Base-by-base conservation (phyloP, 2,888 invertebrate genomes). In the Autographa gamma region DNA sequence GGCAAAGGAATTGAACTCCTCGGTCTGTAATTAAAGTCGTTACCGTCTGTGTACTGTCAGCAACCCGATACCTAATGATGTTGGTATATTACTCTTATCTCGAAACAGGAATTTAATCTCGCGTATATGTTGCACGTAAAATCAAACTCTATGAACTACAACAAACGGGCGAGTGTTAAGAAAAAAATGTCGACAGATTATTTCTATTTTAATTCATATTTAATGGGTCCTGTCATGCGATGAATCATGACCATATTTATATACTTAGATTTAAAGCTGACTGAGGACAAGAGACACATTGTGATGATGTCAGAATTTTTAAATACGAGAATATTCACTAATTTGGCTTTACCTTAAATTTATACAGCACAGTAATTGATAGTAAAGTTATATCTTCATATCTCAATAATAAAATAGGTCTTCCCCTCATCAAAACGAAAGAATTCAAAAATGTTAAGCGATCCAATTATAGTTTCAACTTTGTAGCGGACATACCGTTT, bases 191-290 rank as follows among this genome's bases (percentile, higher is more conserved):
- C 63, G 63, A 71, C 60, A 11, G 56, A 76, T 73, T 76, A 74
- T 81, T 81, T 73, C 54, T 76, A 75, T 80, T 79, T 77, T 77
- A 82, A 75, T 80, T 73, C 32, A 67, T 79, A 72, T 77, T 77
- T 77, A 84, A 80, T 80, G 69, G 76, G 64, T 59, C 31, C 69
- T 73, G 79, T 77, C 75, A 75, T 78, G 54, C 62, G 63, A 76
- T 84, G 86, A 85, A 77, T 85, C 79, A 83, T 67, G 52, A 66
- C 68, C 77, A 74, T 74, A 77, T 82, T 75, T 78, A 73, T 70
- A 67, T 69, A 66, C 68, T 62, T 60, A 66, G 69, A 69, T 63
- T 52, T 58, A 59, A 54, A 66, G 38, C 61, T 16, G 43, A 63
- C 52, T 71, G 58, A 69, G 59, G 61, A 70, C 58, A 64, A 43